These are phyloP conservation scores for cat (Felis catus) DNA, from an alignment of 2,113 vertebrate species.

Conservation along the genomic window F.catus_Fca126_mat1.0 CM031416.1:53217501-53218000, in stretches of 20 bases:
- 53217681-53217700: neutral
- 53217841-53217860: no score
- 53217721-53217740: neutral
- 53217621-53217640: neutral
- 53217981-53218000: neutral
- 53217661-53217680: neutral
- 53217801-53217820: neutral
- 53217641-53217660: neutral
- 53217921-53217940: neutral
- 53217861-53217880: neutral
- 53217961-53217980: neutral
- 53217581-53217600: neutral
- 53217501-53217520: neutral
- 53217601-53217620: neutral
- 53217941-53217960: neutral
- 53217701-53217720: neutral
- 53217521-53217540: neutral
- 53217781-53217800: neutral
- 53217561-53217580: neutral
- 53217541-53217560: neutral
- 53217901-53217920: neutral
- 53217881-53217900: neutral
- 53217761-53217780: neutral
- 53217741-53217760: rapidly evolving
- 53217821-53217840: neutral